A percentile compares a stretch with the other conserved stretches of the same genome.
Evolutionary conservation across 1,140 invertebrate genomes (phyloP).

Genomic region (Drosophila sturtevanti): DNA sequence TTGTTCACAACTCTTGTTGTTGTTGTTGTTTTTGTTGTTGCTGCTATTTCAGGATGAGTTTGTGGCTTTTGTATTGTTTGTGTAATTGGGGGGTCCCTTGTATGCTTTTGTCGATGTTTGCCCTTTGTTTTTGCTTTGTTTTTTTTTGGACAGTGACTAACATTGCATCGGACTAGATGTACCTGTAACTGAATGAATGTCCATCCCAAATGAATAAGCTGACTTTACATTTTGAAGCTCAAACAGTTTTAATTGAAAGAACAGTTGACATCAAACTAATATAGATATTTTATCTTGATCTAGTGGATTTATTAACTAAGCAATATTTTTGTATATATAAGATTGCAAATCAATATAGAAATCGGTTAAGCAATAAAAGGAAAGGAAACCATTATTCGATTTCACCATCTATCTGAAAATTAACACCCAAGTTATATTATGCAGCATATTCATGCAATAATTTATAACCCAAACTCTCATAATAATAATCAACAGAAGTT

Average conservation of each 20-base stretch:
- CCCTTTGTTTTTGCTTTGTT: constrained; percentile 8
- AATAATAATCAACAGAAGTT: not conserved
- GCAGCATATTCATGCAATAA: constrained; percentile 2
- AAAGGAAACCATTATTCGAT: no score
- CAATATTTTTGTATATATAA: no score
- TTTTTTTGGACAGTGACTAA: not conserved
- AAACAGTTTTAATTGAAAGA: not conserved
- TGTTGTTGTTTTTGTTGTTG: not conserved
- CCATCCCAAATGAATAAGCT: not conserved
- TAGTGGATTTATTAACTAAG: not conserved
- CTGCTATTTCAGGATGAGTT: constrained; percentile 22
- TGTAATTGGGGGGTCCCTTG: constrained; percentile 44
- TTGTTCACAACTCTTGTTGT: not conserved
- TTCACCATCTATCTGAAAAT: no score
- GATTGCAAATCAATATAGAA: no score
- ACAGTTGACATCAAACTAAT: not conserved
- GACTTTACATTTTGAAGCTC: not conserved
- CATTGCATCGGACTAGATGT: not conserved
- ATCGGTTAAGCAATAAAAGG: no score
- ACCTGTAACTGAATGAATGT: not conserved
- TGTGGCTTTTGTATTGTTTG: constrained; percentile 32
- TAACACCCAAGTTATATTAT: not conserved
- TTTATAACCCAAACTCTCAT: not conserved
- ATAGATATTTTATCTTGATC: not conserved
- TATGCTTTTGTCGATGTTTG: constrained; percentile 10